Conservation (phyloP, 2,797 vertebrate genomes). For the Myripristis murdjan region DNA sequence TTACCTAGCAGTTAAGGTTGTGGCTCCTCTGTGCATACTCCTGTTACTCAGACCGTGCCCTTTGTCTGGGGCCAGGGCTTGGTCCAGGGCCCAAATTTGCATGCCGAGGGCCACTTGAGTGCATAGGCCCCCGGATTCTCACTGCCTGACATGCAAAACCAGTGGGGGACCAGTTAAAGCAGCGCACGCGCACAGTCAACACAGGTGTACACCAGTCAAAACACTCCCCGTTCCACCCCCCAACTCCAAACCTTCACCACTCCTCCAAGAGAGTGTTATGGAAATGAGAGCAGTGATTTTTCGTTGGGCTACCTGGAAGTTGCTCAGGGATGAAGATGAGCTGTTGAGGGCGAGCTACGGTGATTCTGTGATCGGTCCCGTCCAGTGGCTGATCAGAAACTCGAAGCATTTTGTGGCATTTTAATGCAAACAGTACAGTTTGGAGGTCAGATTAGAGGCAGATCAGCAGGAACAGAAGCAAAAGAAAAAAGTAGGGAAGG, state of each 20-base stretch:
- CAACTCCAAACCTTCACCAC: constrained; percentile 22
- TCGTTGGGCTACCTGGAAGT: constrained; percentile 47
- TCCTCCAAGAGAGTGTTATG: constrained; percentile 69
- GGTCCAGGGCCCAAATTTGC: constrained; percentile 81
- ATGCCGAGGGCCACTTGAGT: constrained; percentile 86
- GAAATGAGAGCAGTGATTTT: constrained; percentile 84
- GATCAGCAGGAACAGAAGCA: constrained; percentile 6
- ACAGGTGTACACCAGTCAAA: constrained; percentile 81
- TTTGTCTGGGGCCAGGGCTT: constrained; percentile 71
- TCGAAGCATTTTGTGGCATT: constrained; percentile 4
- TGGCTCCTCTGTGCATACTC: constrained; percentile 77
- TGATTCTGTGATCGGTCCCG: background rate
- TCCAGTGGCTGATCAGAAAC: constrained; percentile 5
- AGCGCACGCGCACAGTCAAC: constrained; percentile 69
- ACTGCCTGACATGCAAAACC: constrained; percentile 88
- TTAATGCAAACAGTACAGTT: constrained; percentile 3
- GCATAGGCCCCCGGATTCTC: constrained; percentile 81
- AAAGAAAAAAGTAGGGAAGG: background rate
- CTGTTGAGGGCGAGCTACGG: constrained; percentile 7
- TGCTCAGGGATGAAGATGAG: constrained; percentile 28
- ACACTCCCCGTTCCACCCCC: constrained; percentile 24
- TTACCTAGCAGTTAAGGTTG: constrained; percentile 87
- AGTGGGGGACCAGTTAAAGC: constrained; percentile 86
- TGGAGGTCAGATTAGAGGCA: background rate
- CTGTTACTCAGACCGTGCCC: constrained; percentile 83